Conservation (phyloP, 2,888 invertebrate species). For the Megaustenia siamemsis region DNA sequence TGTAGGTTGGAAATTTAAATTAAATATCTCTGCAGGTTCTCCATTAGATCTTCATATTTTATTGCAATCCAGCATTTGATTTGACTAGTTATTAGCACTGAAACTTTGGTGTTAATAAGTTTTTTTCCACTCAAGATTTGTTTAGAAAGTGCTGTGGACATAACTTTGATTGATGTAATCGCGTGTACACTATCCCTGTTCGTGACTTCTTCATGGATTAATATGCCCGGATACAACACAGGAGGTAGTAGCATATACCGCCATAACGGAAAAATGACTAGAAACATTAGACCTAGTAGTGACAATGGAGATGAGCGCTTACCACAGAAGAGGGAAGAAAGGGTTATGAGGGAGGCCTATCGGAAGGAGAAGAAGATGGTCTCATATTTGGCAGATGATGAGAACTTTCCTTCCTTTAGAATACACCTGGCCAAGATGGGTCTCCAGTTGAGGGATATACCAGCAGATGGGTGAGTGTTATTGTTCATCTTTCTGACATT, state of each 20-base stretch:
- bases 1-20: too few species aligned
- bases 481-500: not conserved
- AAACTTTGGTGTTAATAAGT: too few species aligned
- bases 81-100: too few species aligned
- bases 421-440: constrained; percentile 80
- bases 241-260: constrained; percentile 48
- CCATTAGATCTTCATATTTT: too few species aligned
- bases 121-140: too few species aligned
- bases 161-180: too few species aligned
- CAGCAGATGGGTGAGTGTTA: constrained; percentile 57
- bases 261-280: constrained; percentile 34
- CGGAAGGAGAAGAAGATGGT: constrained; percentile 70
- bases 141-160: too few species aligned
- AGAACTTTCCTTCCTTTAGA: constrained; percentile 78
- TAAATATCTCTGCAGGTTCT: too few species aligned
- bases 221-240: constrained; percentile 44
- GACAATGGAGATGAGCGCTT: not conserved
- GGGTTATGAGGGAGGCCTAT: constrained; percentile 70
- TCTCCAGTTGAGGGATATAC: constrained; percentile 65
- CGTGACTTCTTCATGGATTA: constrained; percentile 23
- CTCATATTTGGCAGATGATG: constrained; percentile 77
- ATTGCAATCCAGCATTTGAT: too few species aligned
- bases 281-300: constrained; percentile 14
- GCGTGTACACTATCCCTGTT: too few species aligned
- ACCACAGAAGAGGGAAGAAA: constrained; percentile 67